Evolutionary conservation across 2,888 invertebrate genomes (phyloP).

Genomic region (Pediacus dermestoides): DNA sequence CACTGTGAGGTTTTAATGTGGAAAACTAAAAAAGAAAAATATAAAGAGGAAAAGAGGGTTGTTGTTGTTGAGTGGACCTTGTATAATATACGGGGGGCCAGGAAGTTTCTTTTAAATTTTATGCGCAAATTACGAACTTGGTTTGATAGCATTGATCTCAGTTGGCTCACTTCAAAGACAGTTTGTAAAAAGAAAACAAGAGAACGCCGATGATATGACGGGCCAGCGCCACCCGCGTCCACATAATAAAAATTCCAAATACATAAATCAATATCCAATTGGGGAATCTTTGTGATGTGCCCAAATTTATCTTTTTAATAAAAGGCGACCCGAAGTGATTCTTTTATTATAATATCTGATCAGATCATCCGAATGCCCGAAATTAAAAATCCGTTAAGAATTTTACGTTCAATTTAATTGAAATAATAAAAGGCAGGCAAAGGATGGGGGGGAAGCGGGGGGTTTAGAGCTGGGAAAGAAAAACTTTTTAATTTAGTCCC

Average conservation of each 20-base stretch:
- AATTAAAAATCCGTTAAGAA: conserved; percentile 32
- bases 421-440: conserved; percentile 33
- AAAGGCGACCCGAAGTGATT: conserved; percentile 14
- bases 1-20: conserved; percentile 7
- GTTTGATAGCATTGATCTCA: too few species aligned
- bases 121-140: too few species aligned
- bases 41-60: not conserved
- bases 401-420: conserved; percentile 33
- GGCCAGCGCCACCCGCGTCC: too few species aligned
- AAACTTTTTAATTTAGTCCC: conserved; percentile 31
- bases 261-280: conserved; percentile 9
- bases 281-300: conserved; percentile 4
- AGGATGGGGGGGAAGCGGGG: too few species aligned
- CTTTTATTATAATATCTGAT: conserved; percentile 1
- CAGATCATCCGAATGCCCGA: not conserved
- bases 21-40: not conserved
- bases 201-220: too few species aligned
- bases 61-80: not conserved
- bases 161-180: too few species aligned
- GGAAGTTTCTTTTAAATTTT: not conserved
- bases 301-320: conserved; percentile 25
- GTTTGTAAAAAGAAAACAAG: too few species aligned
- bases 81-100: not conserved
- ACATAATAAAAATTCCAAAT: conserved; percentile 9
- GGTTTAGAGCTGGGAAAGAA: too few species aligned